These are phyloP conservation scores for Silurus meridionalis DNA, from an alignment of 2,113 vertebrate species.

Conservation along the genomic window DNA sequence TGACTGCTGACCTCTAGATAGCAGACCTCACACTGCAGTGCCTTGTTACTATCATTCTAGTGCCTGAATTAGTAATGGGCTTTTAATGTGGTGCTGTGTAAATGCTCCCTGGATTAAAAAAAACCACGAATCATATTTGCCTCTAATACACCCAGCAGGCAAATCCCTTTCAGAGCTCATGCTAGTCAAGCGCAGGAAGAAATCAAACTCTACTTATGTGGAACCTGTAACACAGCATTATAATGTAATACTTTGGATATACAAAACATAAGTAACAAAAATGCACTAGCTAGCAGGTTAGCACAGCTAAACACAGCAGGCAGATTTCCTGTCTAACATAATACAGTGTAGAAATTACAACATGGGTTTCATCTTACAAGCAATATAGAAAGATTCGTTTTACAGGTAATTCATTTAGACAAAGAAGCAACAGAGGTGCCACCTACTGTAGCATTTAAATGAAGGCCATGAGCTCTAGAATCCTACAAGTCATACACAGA, in stretches of 20 bases:
- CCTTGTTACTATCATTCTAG: slow-evolving; percentile 12
- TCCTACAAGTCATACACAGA: too few species aligned
- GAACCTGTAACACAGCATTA: background rate
- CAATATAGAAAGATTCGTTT: background rate
- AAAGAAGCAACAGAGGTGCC: background rate
- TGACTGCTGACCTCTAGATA: slow-evolving; percentile 4
- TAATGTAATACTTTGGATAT: background rate
- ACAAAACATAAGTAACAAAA: background rate
- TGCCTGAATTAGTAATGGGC: background rate
- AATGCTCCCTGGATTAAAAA: background rate
- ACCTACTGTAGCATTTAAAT: background rate
- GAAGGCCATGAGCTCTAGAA: too few species aligned
- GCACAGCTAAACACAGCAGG: background rate
- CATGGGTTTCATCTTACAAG: background rate
- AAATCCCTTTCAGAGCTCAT: background rate
- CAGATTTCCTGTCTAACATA: background rate
- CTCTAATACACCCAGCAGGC: background rate
- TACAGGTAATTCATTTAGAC: background rate
- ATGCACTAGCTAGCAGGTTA: background rate
- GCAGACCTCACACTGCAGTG: background rate
- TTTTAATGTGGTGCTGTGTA: slow-evolving; percentile 1
- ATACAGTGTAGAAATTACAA: background rate
- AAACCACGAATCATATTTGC: background rate
- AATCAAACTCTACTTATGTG: background rate
- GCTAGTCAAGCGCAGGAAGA: background rate